A percentile compares a stretch with the other conserved stretches of the same genome.
Conservation (phyloP, 2,888 invertebrate genomes). For the Malachius bipustulatus region DNA sequence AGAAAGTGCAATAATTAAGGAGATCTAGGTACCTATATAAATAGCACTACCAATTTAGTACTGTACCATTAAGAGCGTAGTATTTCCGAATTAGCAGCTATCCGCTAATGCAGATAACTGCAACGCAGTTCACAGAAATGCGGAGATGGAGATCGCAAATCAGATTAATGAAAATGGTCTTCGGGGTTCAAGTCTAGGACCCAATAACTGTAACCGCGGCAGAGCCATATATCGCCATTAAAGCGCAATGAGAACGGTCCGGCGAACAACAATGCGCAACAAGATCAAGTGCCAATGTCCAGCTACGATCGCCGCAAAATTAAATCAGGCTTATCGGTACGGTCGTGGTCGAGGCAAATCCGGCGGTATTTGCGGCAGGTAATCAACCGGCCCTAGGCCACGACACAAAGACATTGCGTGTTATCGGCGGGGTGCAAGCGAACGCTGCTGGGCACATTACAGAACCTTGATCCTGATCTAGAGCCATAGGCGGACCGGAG, state of each 20-base stretch:
- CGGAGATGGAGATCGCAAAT: slow-evolving; percentile 19
- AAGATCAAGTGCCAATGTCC: slow-evolving; percentile 31
- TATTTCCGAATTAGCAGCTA: background rate
- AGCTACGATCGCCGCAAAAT: slow-evolving; percentile 31
- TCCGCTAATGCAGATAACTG: background rate
- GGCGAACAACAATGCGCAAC: slow-evolving; percentile 28
- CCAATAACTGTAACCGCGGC: slow-evolving; percentile 24
- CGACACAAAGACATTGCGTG: too few species aligned
- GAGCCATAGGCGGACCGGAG: background rate
- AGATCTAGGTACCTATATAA: too few species aligned
- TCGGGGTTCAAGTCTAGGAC: slow-evolving; percentile 21
- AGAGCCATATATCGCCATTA: slow-evolving; percentile 18
- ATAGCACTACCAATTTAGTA: too few species aligned
- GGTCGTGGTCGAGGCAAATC: slow-evolving; percentile 26
- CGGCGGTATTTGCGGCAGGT: slow-evolving; percentile 27
- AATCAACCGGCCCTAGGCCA: slow-evolving; percentile 24
- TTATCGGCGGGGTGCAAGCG: too few species aligned
- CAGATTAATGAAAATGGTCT: slow-evolving; percentile 28
- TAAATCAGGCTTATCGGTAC: slow-evolving; percentile 33
- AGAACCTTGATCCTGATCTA: background rate
- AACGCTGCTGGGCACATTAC: too few species aligned
- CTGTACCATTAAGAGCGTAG: too few species aligned
- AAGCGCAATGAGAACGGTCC: slow-evolving; percentile 8
- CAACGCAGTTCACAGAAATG: background rate
- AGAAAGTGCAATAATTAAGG: too few species aligned